Percentiles rank a stretch among this genome's conserved stretches.
Evolutionary conservation across 1,140 invertebrate species (phyloP).

Genomic region (Drosophila erecta): DNA sequence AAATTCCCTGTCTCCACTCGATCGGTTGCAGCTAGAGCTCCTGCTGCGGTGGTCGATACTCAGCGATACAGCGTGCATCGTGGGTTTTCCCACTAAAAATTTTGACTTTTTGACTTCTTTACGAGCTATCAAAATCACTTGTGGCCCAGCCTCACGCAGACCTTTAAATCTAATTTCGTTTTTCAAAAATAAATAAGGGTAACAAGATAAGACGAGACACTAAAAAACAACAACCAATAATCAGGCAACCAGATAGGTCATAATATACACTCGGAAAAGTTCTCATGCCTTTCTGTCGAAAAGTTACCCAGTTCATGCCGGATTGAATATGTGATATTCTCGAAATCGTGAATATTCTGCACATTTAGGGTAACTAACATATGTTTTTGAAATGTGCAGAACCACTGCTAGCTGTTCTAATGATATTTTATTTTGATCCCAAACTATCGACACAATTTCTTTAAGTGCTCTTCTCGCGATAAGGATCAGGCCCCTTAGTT

Average conservation of each 20-base stretch:
- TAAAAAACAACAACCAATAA: slow-evolving; percentile 57
- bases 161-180: slow-evolving; percentile 80
- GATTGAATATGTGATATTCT: too few species aligned
- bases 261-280: not conserved
- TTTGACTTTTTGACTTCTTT: slow-evolving; percentile 76
- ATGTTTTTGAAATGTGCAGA: too few species aligned
- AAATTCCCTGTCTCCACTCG: slow-evolving; percentile 62
- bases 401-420: too few species aligned
- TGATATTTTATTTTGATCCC: not conserved
- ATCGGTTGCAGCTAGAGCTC: slow-evolving; percentile 42
- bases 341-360: too few species aligned
- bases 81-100: slow-evolving; percentile 61
- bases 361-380: too few species aligned
- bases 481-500: slow-evolving; percentile 43
- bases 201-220: slow-evolving; percentile 68
- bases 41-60: slow-evolving; percentile 69
- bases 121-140: slow-evolving; percentile 82
- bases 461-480: slow-evolving; percentile 36
- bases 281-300: too few species aligned
- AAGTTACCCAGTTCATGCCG: too few species aligned
- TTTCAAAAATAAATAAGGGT: slow-evolving; percentile 72
- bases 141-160: slow-evolving; percentile 53
- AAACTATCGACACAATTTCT: not conserved
- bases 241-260: slow-evolving; percentile 36
- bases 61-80: slow-evolving; percentile 17